Conservation (phyloP, 2,888 invertebrate species). For the Aphodius granarius region DNA sequence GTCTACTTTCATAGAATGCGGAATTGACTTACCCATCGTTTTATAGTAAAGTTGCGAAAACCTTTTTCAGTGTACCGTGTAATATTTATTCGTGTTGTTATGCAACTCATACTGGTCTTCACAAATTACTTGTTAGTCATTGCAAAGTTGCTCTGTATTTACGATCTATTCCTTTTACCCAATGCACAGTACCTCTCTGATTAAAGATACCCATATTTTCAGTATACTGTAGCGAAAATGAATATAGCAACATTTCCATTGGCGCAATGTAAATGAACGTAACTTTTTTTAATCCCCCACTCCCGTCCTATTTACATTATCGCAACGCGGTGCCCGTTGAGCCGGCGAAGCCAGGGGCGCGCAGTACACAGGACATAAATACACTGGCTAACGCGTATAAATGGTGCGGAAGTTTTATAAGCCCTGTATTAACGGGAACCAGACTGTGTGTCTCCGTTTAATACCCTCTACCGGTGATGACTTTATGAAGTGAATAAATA, state of each 20-base stretch:
- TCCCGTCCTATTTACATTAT: not conserved
- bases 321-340: not conserved
- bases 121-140: too few relatives aligned
- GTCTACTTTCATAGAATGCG: too few relatives aligned
- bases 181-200: not conserved
- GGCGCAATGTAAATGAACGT: not conserved
- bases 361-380: constrained; percentile 4
- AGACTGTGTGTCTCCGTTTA: not conserved
- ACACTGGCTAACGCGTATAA: constrained; percentile 34
- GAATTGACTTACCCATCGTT: too few relatives aligned
- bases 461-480: not conserved
- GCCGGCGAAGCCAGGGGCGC: not conserved
- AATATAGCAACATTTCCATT: not conserved
- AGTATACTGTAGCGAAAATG: not conserved
- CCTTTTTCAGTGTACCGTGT: too few relatives aligned
- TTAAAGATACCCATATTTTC: not conserved
- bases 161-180: not conserved
- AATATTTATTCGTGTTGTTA: too few relatives aligned
- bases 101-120: too few relatives aligned
- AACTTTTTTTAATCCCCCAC: not conserved
- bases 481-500: not conserved
- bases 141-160: not conserved
- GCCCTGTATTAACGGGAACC: constrained; percentile 25
- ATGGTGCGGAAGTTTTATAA: constrained; percentile 38
- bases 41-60: too few relatives aligned